phyloP scores from a whole-genome alignment of 2,113 vertebrate genomes.

The Platycercus adscitus region DNA sequence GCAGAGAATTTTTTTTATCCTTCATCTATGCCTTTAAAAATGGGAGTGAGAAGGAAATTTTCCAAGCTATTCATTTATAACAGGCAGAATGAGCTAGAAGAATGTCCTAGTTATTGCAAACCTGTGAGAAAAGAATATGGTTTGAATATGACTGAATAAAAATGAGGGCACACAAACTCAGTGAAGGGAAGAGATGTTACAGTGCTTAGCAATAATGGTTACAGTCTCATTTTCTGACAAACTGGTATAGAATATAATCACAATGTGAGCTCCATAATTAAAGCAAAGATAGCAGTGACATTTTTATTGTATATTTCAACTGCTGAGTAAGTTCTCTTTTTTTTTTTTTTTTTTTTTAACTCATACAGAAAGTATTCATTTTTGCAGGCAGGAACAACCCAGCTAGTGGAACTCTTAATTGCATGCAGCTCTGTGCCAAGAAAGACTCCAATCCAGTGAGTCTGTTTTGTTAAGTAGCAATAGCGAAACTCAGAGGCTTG shows the following conservation, averaged over 20 bases:
- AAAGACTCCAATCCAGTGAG: neutral
- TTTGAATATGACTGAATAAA: constrained; percentile 62
- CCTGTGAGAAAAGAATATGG: constrained; percentile 1
- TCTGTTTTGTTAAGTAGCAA: neutral
- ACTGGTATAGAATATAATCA: constrained; percentile 57
- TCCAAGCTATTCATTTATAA: constrained; percentile 65
- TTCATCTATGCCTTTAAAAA: constrained; percentile 60
- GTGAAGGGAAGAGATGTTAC: constrained; percentile 53
- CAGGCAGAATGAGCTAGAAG: constrained; percentile 50
- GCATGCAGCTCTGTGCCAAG: constrained; percentile 2
- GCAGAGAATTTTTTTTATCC: neutral
- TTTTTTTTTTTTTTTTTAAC: neutral
- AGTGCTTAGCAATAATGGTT: constrained; percentile 56
- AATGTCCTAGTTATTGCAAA: constrained; percentile 62
- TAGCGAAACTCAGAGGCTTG: neutral
- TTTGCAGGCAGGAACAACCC: constrained; percentile 42
- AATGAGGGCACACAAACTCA: constrained; percentile 53
- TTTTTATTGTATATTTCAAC: constrained; percentile 65
- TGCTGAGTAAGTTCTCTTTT: constrained; percentile 51
- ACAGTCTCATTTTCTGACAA: constrained; percentile 61
- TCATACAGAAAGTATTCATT: constrained; percentile 34
- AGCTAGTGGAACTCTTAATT: constrained; percentile 53
- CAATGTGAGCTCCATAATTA: constrained; percentile 61
- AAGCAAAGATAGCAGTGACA: constrained; percentile 61
- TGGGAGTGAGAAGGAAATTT: constrained; percentile 55